A percentile compares a stretch with the other conserved stretches of the same genome.
Evolutionary conservation across 1,140 invertebrate genomes (phyloP).

Genomic region (Hyles vespertilio): DNA sequence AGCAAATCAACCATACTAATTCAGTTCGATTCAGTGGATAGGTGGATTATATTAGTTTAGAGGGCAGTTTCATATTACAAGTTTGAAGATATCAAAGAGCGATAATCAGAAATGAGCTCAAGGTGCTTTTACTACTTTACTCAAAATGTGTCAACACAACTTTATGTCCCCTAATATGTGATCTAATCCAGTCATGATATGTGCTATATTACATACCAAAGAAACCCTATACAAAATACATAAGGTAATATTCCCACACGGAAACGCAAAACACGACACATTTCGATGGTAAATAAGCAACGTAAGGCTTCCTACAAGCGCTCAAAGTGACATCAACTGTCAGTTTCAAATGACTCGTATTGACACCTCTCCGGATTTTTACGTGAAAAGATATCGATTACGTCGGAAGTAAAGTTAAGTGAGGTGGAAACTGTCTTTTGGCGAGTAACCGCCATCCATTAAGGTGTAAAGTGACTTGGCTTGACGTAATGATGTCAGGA

Average conservation of each 20-base stretch:
- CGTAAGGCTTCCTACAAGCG: constrained; percentile 33
- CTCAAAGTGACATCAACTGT: constrained; percentile 22
- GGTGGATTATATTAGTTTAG: too few species aligned
- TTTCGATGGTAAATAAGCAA: constrained; percentile 7
- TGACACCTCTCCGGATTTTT: constrained; percentile 51
- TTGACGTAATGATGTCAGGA: constrained; percentile 39
- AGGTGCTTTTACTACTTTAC: too few species aligned
- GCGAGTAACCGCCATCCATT: constrained; percentile 48
- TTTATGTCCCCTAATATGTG: too few species aligned
- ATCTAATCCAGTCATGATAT: too few species aligned
- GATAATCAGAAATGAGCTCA: too few species aligned
- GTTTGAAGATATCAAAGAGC: too few species aligned
- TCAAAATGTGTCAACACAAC: too few species aligned
- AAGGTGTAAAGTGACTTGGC: constrained; percentile 51
- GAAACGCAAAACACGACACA: constrained; percentile 6
- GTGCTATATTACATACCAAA: too few species aligned
- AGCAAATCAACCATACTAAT: too few species aligned
- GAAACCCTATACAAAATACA: constrained; percentile 1
- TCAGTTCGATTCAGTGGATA: too few species aligned
- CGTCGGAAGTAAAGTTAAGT: constrained; percentile 59
- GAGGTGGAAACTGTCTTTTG: constrained; percentile 59
- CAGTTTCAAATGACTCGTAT: constrained; percentile 30
- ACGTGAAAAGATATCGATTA: constrained; percentile 59
- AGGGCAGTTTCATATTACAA: too few species aligned
- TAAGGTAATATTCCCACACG: not conserved